Base-by-base conservation (phyloP, 2,888 invertebrate species). In the Machimus rusticus region DNA sequence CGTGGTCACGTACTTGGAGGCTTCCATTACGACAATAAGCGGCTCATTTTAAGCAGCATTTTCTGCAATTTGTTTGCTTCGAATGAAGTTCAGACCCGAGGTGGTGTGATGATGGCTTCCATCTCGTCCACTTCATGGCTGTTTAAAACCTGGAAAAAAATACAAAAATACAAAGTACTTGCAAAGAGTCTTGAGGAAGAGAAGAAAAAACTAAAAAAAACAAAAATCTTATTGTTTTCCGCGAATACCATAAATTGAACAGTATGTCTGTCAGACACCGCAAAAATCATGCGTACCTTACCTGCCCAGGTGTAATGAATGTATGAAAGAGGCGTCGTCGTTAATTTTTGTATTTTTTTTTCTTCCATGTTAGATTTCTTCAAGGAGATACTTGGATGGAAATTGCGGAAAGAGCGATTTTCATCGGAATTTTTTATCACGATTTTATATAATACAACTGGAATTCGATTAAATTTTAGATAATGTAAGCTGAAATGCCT, bases 1-100 rank as follows among this genome's bases (percentile, higher is more conserved):
- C 43, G 37, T 39, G 43, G 78, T 78, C 78, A 78, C 78, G 78
- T 78, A 78, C 78, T 78, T 39, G 78, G 43, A 78, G 78, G 66
- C 66, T 66, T 28, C 28, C 28, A 66, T 66, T 66, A 66, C 66
- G 66, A 66, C 66, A 28, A 66, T 66, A 66, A 66, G 66, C 66
- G 66, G 66, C 66, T 66, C 66, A 66, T 66, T 66, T 66, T 66
- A 66, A 66, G 66, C 66, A 66, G 66, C 23, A 66, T 66, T 66
- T 66, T 66, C 66, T 66, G 66, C 66, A 66, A 66, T 66, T 66
- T 66, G 66, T 66, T 66, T 66, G 28, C 28, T 66, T 66, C 66
- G 23, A 66, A 66, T 66, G 66, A 66, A 66, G 66, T 66, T 66
- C 23, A 66, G 66, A 2, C 28, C 12, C 12, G 14, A 66, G 66